Evolutionary conservation across 2,113 vertebrate species (phyloP).

Genomic region (Steatornis caripensis): DNA sequence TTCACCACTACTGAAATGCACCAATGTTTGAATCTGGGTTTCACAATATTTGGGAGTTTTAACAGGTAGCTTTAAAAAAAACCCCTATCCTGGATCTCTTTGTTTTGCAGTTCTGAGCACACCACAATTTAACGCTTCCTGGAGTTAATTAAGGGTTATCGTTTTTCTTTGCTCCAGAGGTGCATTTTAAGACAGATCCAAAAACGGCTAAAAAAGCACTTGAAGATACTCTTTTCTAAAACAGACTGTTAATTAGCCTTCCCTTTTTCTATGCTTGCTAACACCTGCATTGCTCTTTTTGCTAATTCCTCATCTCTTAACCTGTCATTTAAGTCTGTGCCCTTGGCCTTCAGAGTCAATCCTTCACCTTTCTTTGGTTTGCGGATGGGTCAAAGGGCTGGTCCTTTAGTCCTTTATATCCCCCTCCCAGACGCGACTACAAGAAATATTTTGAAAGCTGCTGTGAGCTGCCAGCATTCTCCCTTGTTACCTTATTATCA

Average conservation of each 20-base stretch:
- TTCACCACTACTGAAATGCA: not conserved
- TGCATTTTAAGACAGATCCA: not conserved
- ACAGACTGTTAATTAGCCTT: constrained; percentile 19
- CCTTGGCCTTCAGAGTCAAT: not conserved
- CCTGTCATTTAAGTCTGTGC: not conserved
- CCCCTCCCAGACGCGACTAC: not conserved
- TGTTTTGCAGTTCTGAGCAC: not conserved
- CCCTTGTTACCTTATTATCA: not conserved
- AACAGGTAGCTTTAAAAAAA: not conserved
- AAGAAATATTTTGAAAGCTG: not conserved
- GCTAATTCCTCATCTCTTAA: not conserved
- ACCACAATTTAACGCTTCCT: not conserved
- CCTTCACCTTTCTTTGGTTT: not conserved
- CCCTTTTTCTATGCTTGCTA: not conserved
- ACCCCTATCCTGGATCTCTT: not conserved
- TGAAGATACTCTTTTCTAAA: not conserved
- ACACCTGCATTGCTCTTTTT: not conserved
- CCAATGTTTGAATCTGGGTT: not conserved
- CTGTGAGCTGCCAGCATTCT: not conserved
- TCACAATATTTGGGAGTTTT: not conserved
- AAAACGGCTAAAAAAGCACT: not conserved
- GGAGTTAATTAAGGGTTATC: not conserved
- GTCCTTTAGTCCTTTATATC: not conserved
- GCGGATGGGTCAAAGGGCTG: not conserved
- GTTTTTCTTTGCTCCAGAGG: not conserved